A percentile compares a stretch with the other conserved stretches of the same genome.
Conservation (phyloP, 2,888 invertebrate species). For the Hymenopus coronatus region DNA sequence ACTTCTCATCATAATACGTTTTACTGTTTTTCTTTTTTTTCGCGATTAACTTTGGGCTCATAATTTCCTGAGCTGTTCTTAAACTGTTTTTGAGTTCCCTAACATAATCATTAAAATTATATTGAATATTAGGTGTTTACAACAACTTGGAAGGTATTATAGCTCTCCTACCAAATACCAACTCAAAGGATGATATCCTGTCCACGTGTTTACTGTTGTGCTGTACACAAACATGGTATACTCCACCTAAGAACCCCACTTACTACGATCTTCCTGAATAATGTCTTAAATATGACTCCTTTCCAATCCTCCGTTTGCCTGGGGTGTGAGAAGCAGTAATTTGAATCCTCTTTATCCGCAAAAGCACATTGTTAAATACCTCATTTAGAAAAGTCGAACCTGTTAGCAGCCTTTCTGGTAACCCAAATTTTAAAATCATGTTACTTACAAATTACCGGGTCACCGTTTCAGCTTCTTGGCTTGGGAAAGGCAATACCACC, state of each 20-base stretch:
- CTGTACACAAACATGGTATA: conserved; percentile 4
- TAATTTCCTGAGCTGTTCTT: background rate
- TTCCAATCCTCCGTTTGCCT: background rate
- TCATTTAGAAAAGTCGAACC: conserved; percentile 39
- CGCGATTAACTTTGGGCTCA: background rate
- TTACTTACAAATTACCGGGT: conserved; percentile 37
- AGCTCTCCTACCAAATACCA: background rate
- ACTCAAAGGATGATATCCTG: conserved; percentile 7
- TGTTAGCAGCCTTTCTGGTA: conserved; percentile 35
- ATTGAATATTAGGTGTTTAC: background rate
- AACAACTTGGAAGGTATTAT: background rate
- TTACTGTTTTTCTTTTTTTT: background rate
- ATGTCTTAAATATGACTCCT: conserved; percentile 1
- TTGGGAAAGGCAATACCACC: conserved; percentile 36
- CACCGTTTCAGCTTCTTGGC: conserved; percentile 40
- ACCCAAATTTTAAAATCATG: conserved; percentile 34
- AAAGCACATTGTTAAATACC: conserved; percentile 36
- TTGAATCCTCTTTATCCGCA: background rate
- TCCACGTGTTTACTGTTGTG: background rate
- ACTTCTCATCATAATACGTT: background rate
- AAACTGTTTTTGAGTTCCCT: background rate
- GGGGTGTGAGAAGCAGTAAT: background rate
- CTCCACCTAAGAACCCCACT: background rate
- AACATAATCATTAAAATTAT: background rate
- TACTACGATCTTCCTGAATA: background rate